Base-by-base conservation (phyloP, 2,888 invertebrate genomes). In the Acronicta aceris region DNA sequence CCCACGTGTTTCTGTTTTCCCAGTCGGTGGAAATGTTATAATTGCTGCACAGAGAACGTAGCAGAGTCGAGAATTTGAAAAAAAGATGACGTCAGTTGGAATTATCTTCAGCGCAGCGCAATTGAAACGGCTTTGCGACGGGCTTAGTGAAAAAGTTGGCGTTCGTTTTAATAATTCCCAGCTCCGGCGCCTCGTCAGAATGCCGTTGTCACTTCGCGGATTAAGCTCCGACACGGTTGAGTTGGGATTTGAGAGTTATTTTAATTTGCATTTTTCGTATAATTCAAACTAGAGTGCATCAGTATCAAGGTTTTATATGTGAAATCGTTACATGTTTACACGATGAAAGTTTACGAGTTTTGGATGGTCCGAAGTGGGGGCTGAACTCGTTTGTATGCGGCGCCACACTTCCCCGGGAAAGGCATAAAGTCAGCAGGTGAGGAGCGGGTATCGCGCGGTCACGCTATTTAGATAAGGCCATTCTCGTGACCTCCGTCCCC, bases 101-200 rank as follows among this genome's bases (percentile, higher is more conserved):
- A 94, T 94, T 94, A 94, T 94, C 94, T 94, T 93, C 94, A 94
- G 94, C 94, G 92, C 93, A 92, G 94, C 91, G 94, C 94, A 94
- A 94, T 94, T 94, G 94, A 93, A 94, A 94, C 94, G 94, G 94
- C 94, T 94, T 94, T 94, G 93, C 93, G 93, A 92, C 93, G 90
- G 89, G 94, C 94, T 94, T 93, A 94, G 92, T 93, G 92, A 94
- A 94, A 94, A 94, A 94, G 93, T 94, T 94, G 94, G 93, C 94
- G 94, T 94, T 94, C 94, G 94, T 94, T 94, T 94, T 94, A 93
- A 94, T 94, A 94, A 94, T 94, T 94, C 93, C 93, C 91, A 89
- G 93, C 93, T 90, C 92, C 93, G 94, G 94, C 94, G 94, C 94
- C 94, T 94, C 94, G 93, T 92, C 94, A 94, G 94, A 94, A 94